These are phyloP conservation scores for Halcyon malimbica DNA, from an alignment of 2,113 vertebrate species.

Conservation along the genomic window DNA sequence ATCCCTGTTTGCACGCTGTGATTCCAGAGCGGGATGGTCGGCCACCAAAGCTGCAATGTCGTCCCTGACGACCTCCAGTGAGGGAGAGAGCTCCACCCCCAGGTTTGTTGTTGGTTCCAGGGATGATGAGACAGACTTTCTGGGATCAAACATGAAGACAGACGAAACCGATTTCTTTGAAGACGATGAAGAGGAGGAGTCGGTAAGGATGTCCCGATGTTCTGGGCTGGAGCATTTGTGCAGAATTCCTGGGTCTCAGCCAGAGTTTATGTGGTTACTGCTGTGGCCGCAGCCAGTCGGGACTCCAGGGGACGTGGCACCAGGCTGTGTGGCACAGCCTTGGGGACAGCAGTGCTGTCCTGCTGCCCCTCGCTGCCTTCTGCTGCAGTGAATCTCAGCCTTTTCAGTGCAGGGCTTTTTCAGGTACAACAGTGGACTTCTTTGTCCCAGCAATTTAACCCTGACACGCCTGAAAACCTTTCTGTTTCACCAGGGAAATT, in stretches of 20 bases:
- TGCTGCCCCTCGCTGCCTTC: background rate
- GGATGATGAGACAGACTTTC: slow-evolving; percentile 90
- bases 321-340: background rate
- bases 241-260: background rate
- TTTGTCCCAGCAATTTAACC: background rate
- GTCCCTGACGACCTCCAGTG: slow-evolving; percentile 88
- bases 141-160: slow-evolving; percentile 88
- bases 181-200: slow-evolving; percentile 82
- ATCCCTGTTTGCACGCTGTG: slow-evolving; percentile 49
- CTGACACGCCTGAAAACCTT: background rate
- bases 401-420: background rate
- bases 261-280: background rate
- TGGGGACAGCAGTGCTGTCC: rapidly evolving
- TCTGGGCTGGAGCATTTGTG: background rate
- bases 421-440: background rate
- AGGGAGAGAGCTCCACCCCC: slow-evolving; percentile 86
- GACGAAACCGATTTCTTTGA: slow-evolving; percentile 93
- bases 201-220: background rate
- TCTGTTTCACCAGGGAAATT: background rate
- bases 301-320: background rate
- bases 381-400: background rate
- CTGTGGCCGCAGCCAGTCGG: background rate
- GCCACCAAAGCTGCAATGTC: slow-evolving; percentile 89
- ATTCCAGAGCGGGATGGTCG: slow-evolving; percentile 82
- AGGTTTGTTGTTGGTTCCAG: slow-evolving; percentile 97